Percentiles rank a stretch among this genome's conserved stretches.
Evolutionary conservation across 1,140 invertebrate genomes (phyloP).

Genomic region (Notospermus geniculatus): DNA sequence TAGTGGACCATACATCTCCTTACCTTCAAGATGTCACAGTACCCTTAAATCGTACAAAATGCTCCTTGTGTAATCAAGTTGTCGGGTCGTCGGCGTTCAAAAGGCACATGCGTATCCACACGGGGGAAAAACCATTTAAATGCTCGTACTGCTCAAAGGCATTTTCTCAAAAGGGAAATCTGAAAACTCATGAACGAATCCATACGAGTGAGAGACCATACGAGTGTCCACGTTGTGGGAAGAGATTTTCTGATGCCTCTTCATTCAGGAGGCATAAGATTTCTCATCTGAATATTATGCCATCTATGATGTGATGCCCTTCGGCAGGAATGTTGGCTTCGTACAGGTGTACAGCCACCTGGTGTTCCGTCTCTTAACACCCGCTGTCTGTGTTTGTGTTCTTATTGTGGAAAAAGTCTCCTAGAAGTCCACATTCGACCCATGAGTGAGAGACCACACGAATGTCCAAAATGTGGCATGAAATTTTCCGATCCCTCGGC

Average conservation of each 20-base stretch:
- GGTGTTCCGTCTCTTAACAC: too few relatives aligned
- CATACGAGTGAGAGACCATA: constrained; percentile 87
- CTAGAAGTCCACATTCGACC: constrained; percentile 9
- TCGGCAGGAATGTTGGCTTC: not conserved
- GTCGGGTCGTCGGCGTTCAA: not conserved
- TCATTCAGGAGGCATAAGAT: too few relatives aligned
- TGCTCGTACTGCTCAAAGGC: constrained; percentile 33
- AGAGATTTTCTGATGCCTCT: not conserved
- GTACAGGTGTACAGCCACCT: too few relatives aligned
- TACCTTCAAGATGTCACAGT: too few relatives aligned
- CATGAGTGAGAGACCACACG: constrained; percentile 5
- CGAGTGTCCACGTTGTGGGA: constrained; percentile 63
- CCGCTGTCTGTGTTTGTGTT: too few relatives aligned
- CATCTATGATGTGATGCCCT: not conserved
- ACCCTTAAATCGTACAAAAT: too few relatives aligned
- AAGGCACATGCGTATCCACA: constrained; percentile 22
- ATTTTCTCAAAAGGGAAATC: constrained; percentile 21
- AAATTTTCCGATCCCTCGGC: too few relatives aligned
- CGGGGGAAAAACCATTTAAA: constrained; percentile 27
- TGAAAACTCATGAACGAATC: constrained; percentile 50
- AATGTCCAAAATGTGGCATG: not conserved
- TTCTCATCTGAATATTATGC: constrained; percentile 10
- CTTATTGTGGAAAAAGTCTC: not conserved
- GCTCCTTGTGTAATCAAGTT: too few relatives aligned
- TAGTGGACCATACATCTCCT: too few relatives aligned